Conservation (phyloP, 2,113 vertebrate genomes). For the Rhinoderma darwinii region DNA sequence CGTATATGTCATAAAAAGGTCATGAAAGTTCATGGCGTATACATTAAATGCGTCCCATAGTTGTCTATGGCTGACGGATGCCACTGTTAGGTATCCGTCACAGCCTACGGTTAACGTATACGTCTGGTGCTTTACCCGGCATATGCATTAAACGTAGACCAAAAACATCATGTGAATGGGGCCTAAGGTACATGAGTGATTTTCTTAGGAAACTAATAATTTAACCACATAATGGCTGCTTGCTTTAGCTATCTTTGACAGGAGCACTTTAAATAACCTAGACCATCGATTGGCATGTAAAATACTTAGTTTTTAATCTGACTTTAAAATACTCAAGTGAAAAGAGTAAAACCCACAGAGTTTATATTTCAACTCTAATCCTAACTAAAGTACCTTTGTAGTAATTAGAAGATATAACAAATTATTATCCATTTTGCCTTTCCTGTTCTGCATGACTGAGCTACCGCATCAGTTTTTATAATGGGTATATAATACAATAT, state of each 20-base stretch:
- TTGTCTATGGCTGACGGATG: too few species aligned
- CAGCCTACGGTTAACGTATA: too few species aligned
- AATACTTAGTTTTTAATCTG: not conserved
- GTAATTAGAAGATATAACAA: conserved; percentile 57
- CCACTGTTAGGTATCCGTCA: too few species aligned
- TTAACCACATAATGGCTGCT: not conserved
- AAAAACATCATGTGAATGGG: too few species aligned
- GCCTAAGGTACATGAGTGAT: too few species aligned
- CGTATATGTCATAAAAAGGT: too few species aligned
- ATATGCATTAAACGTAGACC: too few species aligned
- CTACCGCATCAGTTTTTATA: conserved; percentile 68
- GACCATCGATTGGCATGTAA: not conserved
- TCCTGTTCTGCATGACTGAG: conserved; percentile 62
- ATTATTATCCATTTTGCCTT: conserved; percentile 61
- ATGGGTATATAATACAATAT: conserved; percentile 75
- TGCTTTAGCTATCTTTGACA: not conserved
- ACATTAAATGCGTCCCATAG: too few species aligned
- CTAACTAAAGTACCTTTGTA: conserved; percentile 16
- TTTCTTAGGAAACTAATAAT: not conserved
- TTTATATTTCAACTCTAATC: conserved; percentile 33
- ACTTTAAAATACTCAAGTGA: conserved; percentile 7
- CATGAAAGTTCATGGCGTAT: too few species aligned
- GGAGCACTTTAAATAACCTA: not conserved
- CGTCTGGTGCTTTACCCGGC: too few species aligned
- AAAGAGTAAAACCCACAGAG: conserved; percentile 8